Conservation (phyloP, 2,888 invertebrate species). For the Cantharis rufa region DNA sequence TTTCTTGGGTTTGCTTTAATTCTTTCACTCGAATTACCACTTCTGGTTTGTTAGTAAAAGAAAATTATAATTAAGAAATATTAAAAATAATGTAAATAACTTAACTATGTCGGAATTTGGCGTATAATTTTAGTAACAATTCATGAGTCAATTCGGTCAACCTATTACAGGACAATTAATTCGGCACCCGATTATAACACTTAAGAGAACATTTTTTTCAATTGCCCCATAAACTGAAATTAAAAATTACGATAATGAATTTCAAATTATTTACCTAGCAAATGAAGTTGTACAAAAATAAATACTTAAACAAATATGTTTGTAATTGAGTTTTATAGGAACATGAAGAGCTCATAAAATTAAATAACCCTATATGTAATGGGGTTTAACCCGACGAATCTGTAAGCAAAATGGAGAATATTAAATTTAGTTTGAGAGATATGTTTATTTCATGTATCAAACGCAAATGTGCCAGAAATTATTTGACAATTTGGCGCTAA, state of each 20-base stretch:
- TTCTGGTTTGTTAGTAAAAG: too few relatives aligned
- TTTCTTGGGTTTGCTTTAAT: too few relatives aligned
- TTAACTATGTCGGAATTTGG: too few relatives aligned
- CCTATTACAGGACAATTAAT: too few relatives aligned
- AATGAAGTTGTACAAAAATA: not conserved
- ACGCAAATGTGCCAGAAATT: slow-evolving; percentile 21
- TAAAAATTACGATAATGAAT: not conserved
- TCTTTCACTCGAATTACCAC: too few relatives aligned
- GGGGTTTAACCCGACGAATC: slow-evolving; percentile 19
- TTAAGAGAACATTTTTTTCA: not conserved
- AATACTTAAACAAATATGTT: not conserved
- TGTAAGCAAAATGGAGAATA: slow-evolving; percentile 18
- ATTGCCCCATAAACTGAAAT: not conserved
- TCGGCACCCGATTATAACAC: too few relatives aligned
- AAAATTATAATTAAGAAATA: too few relatives aligned
- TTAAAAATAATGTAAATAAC: too few relatives aligned
- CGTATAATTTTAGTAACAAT: too few relatives aligned
- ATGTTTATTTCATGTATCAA: slow-evolving; percentile 20
- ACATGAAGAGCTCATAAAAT: slow-evolving; percentile 32
- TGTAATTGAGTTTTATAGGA: slow-evolving; percentile 31
- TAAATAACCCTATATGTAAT: slow-evolving; percentile 27
- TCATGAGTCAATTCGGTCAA: too few relatives aligned
- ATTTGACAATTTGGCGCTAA: slow-evolving; percentile 17
- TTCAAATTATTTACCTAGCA: not conserved
- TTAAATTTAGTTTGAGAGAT: slow-evolving; percentile 20